Base-by-base conservation (phyloP, 2,797 vertebrate genomes). In the Ibycter americanus region DNA sequence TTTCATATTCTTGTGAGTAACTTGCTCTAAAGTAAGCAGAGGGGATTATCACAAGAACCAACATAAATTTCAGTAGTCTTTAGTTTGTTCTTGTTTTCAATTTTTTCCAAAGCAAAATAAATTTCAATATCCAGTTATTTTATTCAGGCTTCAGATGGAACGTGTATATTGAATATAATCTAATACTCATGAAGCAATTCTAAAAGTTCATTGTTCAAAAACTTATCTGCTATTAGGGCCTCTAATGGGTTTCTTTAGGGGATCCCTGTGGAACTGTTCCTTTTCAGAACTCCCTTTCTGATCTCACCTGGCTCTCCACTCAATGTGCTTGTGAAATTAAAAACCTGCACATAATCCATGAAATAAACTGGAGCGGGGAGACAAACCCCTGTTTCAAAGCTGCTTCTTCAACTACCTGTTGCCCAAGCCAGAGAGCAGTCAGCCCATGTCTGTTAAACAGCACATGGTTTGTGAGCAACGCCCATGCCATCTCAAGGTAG, bases 391-490 rank as follows among this genome's bases (percentile, higher is more conserved):
- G 11, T 40, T 36, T 23, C 25, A 34, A 63, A 81, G 29, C 40
- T 66, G 11, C 15, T 82, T 9, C 36, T 55, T 55, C 27, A 42
- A 27, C 16, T 34, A 4, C 13, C 34, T 52, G n/a, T 66, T 32
- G n/a, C 27, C 16, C 25, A 34, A n/a, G 14, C 9, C 34, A 32
- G 54, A n/a, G 51, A 27, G 58, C 4, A 14, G 49, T 52, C 38
- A 26, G 15, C 10, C 51, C n/a, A 21, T 68, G 61, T 7, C 23
- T 0, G 3, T 42, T 27, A 14, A 62, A 26, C 5, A 51, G 63
- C 4, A 1, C 1, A 2, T 49, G 56, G 31, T 12, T 47, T 56
- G 56, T 31, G 70, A 54, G 2, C 1, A 7, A 6, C 6, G 21
- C 9, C 36, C 8, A 15, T 15, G 38, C 13, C 18, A 22, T 8